phyloP scores from a whole-genome alignment of 2,113 vertebrate genomes.

The Andinoacara biseriatus region DNA sequence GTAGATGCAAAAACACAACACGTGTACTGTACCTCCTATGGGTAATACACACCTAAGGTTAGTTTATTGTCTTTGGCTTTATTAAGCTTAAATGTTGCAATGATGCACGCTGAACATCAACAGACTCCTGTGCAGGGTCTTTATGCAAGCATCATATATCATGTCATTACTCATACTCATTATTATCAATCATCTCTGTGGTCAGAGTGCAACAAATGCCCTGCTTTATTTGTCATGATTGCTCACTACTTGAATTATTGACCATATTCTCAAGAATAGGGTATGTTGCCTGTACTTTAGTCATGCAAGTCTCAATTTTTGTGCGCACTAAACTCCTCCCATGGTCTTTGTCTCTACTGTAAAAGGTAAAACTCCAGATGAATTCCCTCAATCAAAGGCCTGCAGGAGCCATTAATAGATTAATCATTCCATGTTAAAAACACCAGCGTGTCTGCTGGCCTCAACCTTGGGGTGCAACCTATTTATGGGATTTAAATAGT shows the following conservation, averaged over 20 bases:
- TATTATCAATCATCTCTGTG: background rate
- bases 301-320: slow-evolving; percentile 17
- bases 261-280: slow-evolving; percentile 20
- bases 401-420: slow-evolving; percentile 72
- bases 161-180: background rate
- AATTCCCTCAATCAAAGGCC: slow-evolving; percentile 56
- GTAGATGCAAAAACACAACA: background rate
- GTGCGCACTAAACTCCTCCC: slow-evolving; percentile 10
- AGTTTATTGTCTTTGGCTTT: background rate
- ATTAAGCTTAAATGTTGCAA: background rate
- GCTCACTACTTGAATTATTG: slow-evolving; percentile 39
- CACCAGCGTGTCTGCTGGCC: slow-evolving; percentile 36
- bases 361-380: slow-evolving; percentile 57
- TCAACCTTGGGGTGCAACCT: slow-evolving; percentile 60
- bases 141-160: background rate
- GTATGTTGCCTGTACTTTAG: slow-evolving; percentile 12
- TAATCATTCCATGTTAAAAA: slow-evolving; percentile 58
- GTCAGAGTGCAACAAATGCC: background rate
- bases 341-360: slow-evolving; percentile 31
- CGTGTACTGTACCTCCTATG: background rate
- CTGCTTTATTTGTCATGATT: slow-evolving; percentile 20
- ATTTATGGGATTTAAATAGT: slow-evolving; percentile 70
- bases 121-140: background rate
- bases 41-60: background rate
- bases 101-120: slow-evolving; percentile 16